Evolutionary conservation across 2,888 invertebrate genomes (phyloP).

Genomic region (Lamellibrachia satsuma): DNA sequence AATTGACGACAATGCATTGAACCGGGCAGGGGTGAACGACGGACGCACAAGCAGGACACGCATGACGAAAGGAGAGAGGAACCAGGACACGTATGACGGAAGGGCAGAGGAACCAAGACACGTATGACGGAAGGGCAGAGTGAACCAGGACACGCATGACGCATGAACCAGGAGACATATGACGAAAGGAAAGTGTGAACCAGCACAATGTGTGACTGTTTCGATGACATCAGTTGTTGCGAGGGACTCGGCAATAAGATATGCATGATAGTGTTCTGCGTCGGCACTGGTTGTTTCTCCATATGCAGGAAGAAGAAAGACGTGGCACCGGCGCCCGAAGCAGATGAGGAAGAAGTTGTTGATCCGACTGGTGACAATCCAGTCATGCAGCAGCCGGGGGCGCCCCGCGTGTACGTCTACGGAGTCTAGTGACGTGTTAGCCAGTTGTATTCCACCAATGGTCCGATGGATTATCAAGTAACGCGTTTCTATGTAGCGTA

Average conservation of each 20-base stretch:
- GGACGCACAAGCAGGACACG: background rate
- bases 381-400: background rate
- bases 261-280: background rate
- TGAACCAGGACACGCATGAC: background rate
- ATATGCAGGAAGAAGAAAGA: background rate
- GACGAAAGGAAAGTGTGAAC: background rate
- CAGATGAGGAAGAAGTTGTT: background rate
- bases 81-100: background rate
- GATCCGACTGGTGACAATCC: background rate
- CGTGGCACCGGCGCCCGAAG: background rate
- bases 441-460: background rate
- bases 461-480: background rate
- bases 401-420: background rate
- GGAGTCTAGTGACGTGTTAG: background rate
- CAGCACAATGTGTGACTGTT: background rate
- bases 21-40: background rate
- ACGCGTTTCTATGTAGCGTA: background rate
- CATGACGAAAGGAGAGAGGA: too few species aligned
- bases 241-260: background rate
- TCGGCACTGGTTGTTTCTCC: background rate
- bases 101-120: background rate
- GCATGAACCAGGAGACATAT: background rate
- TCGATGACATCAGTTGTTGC: background rate
- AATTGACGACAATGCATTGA: background rate
- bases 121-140: background rate